Evolutionary conservation across 2,888 invertebrate genomes (phyloP), one percentile per base, ranked within the genome.

Genomic region (Catocala fraxini): DNA sequence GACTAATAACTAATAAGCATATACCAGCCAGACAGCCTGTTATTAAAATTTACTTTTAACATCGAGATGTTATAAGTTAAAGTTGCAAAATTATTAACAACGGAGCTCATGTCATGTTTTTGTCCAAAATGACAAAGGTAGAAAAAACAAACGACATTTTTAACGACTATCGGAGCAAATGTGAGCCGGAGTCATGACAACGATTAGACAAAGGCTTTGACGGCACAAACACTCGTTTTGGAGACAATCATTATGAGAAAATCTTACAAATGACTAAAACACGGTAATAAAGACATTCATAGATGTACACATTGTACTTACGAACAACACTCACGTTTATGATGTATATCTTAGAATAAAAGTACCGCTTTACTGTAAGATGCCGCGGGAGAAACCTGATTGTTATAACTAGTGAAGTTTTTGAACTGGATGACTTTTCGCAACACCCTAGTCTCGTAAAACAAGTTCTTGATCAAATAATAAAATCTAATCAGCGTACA

Each of bases 171-270:
- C 73, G 81, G 73, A 71, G 74, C 77, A 83, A 83, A 85, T 86
- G 84, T 86, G 80, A 86, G 82, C 75, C 74, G 72, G 71, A 87
- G 83, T 86, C 88, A 88, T 88, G 84, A 81, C 84, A 87, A 87
- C 92, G 93, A 93, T 93, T 93, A 93, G 91, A 93, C 93, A 92
- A 93, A 92, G 82, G 87, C 89, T 89, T 93, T 92, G 93, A 91
- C 92, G 93, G 91, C 89, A 84, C 84, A 88, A 83, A 87, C 90
- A 89, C 92, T 94, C 93, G 92, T 93, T 94, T 93, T 91, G 86
- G 91, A 81, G 90, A 89, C 91, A 94, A 94, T 94, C 94, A 93
- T 93, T 93, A 94, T 94, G 94, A 94, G 94, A 94, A 94, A 94
- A 94, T 94, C 94, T 94, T 87, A 88, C 84, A 92, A 93, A 94